These are phyloP conservation scores for Galerucella nymphaeae DNA, from an alignment of 2,888 invertebrate species.

Conservation along the genomic window DNA sequence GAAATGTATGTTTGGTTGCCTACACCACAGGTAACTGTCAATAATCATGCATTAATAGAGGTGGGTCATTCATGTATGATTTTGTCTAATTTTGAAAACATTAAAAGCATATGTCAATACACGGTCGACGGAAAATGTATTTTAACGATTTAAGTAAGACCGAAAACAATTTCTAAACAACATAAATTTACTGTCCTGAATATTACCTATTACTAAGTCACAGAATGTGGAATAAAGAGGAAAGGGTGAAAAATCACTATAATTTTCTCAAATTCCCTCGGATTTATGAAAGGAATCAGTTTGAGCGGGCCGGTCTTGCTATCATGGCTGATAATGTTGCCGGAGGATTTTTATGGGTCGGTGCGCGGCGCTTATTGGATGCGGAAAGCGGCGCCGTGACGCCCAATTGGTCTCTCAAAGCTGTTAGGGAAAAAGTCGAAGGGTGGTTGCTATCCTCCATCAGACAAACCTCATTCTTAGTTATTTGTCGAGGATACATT, in stretches of 20 bases:
- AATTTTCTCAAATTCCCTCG: constrained; percentile 55
- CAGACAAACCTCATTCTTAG: neutral
- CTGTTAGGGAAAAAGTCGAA: constrained; percentile 64
- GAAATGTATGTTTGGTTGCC: too few species aligned
- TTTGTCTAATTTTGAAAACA: too few species aligned
- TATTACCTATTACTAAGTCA: constrained; percentile 56
- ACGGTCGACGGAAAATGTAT: too few species aligned
- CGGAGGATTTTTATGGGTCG: constrained; percentile 67
- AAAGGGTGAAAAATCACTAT: constrained; percentile 28
- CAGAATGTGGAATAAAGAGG: constrained; percentile 19
- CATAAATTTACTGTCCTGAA: neutral
- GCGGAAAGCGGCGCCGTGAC: constrained; percentile 62
- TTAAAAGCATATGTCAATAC: too few species aligned
- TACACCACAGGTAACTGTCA: too few species aligned
- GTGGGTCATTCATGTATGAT: too few species aligned
- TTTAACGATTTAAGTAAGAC: neutral
- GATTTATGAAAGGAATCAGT: constrained; percentile 62
- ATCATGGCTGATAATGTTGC: constrained; percentile 67
- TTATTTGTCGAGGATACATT: constrained; percentile 11
- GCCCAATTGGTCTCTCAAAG: constrained; percentile 68
- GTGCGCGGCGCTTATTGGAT: constrained; percentile 63
- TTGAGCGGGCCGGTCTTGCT: constrained; percentile 61
- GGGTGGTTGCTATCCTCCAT: constrained; percentile 27
- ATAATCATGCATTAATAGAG: too few species aligned
- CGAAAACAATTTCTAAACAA: neutral